Conservation (phyloP, 1,140 invertebrate species). For the Phortica variegata region DNA sequence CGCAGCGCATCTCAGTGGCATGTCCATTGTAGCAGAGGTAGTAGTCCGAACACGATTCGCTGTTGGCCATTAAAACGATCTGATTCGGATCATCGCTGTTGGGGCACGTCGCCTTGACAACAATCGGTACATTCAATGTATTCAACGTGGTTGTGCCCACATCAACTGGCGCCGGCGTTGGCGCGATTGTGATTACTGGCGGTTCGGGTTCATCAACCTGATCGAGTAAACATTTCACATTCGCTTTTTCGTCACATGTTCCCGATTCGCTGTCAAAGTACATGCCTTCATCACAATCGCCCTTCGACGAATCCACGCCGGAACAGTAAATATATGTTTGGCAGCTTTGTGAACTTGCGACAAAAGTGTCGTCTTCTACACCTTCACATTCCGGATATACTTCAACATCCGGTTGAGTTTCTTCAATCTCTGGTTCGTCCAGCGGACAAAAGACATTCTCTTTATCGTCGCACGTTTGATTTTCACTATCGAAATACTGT, state of each 20-base stretch:
- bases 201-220: conserved; percentile 29
- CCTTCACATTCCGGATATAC: too few species aligned
- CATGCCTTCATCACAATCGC: conserved; percentile 36
- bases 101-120: too few species aligned
- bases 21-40: conserved; percentile 49
- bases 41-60: conserved; percentile 36
- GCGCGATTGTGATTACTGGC: not conserved
- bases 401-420: too few species aligned
- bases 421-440: too few species aligned
- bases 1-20: conserved; percentile 48
- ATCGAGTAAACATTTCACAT: conserved; percentile 43
- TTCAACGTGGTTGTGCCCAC: too few species aligned
- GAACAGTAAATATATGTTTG: conserved; percentile 43
- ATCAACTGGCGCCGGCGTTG: too few species aligned
- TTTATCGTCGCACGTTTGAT: too few species aligned
- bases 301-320: conserved; percentile 36
- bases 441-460: too few species aligned
- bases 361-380: conserved; percentile 25
- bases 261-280: conserved; percentile 39
- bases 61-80: conserved; percentile 41
- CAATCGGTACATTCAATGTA: too few species aligned
- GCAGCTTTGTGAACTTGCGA: conserved; percentile 37
- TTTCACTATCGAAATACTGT: too few species aligned
- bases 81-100: conserved; percentile 46
- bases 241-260: conserved; percentile 28